Base-by-base conservation (phyloP, 2,113 vertebrate genomes). In the Malaclemys terrapin region DNA sequence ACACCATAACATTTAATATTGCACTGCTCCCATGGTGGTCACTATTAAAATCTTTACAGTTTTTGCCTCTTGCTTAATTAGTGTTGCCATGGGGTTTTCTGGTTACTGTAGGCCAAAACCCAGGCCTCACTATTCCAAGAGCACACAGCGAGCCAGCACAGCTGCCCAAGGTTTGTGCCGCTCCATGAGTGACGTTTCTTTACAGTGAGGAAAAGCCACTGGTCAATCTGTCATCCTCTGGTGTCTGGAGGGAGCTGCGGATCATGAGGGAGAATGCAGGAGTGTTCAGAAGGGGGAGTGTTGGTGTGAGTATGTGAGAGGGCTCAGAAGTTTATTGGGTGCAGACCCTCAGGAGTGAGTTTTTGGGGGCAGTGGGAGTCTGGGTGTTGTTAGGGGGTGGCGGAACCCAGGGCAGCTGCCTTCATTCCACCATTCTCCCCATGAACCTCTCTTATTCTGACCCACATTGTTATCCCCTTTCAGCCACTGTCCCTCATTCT, bases 71-170 rank as follows among this genome's bases (percentile, higher is more conserved):
- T 82, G 38, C 49, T 92, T 85, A 50, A 16, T 62, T 38, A 62
- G 10, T 1, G 0, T 93, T 90, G 57, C 12, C 2, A 13, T 35
- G 27, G 35, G 0, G 1, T 75, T 80, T 59, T 52, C 3, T 81
- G 54, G 42, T 52, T 27, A 29, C 10, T n/a, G n/a, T 47, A 94
- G 31, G 50, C 25, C 22, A 31, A 75, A 29, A 38, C 19, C 1
- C 54, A 27, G 83, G 53, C 19, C 12, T 85, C 20, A 0, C 10
- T 84, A 47, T 52, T 59, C 87, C 1, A 1, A 31, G 82, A 47
- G 53, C 27, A 82, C 14, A 1, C 0, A 78, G 10, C 5, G 62
- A 0, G 0, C 25, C 4, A 8, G 53, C 75, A 91, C 93, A 57
- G 10, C 42, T 91, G 53, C 24, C 3, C 17, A 14, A n/a, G 87